Evolutionary conservation across 2,113 vertebrate genomes (phyloP), one percentile per base, ranked within the genome.

Genomic region (Xenus cinereus): DNA sequence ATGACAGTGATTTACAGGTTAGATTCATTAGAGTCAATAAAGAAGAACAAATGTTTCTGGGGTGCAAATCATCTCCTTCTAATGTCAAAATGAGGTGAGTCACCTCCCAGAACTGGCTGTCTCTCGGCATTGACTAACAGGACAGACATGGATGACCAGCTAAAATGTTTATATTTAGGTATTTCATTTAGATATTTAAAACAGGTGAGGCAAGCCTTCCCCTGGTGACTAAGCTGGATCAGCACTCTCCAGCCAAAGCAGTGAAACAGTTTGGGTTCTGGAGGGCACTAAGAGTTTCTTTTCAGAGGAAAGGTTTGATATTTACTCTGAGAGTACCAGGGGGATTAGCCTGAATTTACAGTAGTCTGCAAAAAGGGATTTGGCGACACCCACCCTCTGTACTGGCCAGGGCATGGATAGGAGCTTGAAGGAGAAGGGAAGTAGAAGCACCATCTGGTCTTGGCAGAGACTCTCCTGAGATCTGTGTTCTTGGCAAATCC

Each of bases 361-460:
- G 39, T 0, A 33, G 48, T 33, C 67, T 48, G 83, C 72, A 37
- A 26, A 45, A 59, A 66, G 24, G 28, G 37, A 43, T 87, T 39
- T 84, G 80, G 27, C 92, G 46, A 59, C 63, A 27, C 10, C 11
- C 33, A 46, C 5, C 12, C 50, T 27, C 22, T 21, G 48, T 35
- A 57, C 89, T 94, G 89, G 60, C 53, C 91, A 73, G 89, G 81
- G 41, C 37, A 41, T 1, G 37, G 43, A 13, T 39, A 76, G 62
- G 66, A 95, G 78, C 35, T 66, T 33, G 78, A 63, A 84, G 84
- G 84, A 91, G 51, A 91, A 91, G 48, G 35, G 82, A 92, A 92
- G 89, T 59, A 91, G 54, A 76, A 90, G 30, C 46, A 37, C 84
- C 93, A 95, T 96, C 93, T 96, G 95, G 84, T 28, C 71, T 95